Percentiles rank a stretch among this genome's conserved stretches.
Evolutionary conservation across 2,888 invertebrate species (phyloP).

Genomic region (Tinea semifulvella): DNA sequence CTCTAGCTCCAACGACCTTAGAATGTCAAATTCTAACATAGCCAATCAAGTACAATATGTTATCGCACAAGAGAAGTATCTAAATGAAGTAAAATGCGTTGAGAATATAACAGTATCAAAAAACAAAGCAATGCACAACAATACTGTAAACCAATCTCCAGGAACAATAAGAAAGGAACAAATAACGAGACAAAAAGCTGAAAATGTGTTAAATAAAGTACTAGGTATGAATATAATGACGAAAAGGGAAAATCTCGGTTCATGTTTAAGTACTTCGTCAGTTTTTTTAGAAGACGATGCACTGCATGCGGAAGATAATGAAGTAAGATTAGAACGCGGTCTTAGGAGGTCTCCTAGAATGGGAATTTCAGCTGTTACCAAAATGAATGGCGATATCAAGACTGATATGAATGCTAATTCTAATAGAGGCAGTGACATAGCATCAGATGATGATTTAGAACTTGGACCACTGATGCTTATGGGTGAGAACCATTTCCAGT

Average conservation of each 20-base stretch:
- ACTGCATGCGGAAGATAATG: conserved; percentile 43
- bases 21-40: conserved; percentile 58
- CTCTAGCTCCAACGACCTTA: conserved; percentile 58
- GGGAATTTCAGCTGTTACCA: conserved; percentile 56
- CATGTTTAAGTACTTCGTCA: conserved; percentile 53
- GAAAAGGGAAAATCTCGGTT: conserved; percentile 49
- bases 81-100: conserved; percentile 59
- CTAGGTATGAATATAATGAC: conserved; percentile 58
- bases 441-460: conserved; percentile 67
- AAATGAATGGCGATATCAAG: conserved; percentile 62
- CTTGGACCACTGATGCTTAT: conserved; percentile 74
- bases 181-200: conserved; percentile 56
- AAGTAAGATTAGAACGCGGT: conserved; percentile 52
- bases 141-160: conserved; percentile 43
- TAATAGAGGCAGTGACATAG: conserved; percentile 32
- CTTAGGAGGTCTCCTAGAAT: conserved; percentile 52
- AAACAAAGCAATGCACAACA: conserved; percentile 30
- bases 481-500: conserved; percentile 51
- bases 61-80: conserved; percentile 61
- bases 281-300: conserved; percentile 56
- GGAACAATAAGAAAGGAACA: conserved; percentile 49
- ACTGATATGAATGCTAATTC: conserved; percentile 46
- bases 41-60: conserved; percentile 60
- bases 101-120: conserved; percentile 57
- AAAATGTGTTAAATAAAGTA: conserved; percentile 56